Conservation (phyloP, 2,888 invertebrate species). For the Caenorhabditis imperialis region DNA sequence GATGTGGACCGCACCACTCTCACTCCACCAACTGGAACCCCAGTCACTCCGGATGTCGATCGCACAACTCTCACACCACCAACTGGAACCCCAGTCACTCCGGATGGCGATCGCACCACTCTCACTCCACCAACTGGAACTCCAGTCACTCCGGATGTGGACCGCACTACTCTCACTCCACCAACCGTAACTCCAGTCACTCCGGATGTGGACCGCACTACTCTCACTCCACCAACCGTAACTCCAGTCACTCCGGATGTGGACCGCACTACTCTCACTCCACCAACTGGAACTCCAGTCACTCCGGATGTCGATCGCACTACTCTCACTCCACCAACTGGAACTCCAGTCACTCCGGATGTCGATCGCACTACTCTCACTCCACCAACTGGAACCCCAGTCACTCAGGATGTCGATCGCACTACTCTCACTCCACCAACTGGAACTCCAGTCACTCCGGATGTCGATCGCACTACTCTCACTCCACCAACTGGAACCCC, state of each 20-base stretch:
- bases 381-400: slow-evolving; percentile 5
- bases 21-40: slow-evolving; percentile 2
- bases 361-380: neutral
- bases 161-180: neutral
- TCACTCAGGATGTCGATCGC: neutral
- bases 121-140: slow-evolving; percentile 2
- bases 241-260: neutral
- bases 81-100: slow-evolving; percentile 7
- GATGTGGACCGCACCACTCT: neutral
- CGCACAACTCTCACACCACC: neutral
- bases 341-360: slow-evolving; percentile 9
- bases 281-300: slow-evolving; percentile 11
- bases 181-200: neutral
- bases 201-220: neutral
- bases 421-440: neutral
- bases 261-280: neutral
- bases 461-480: neutral
- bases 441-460: neutral
- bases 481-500: slow-evolving; percentile 1
- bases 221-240: slow-evolving; percentile 9
- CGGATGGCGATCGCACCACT: neutral
- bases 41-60: neutral
- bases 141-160: neutral
- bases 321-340: slow-evolving; percentile 1
- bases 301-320: neutral